These are phyloP conservation scores for Sandelia bainsii DNA, from an alignment of 2,797 vertebrate genomes.

Conservation along the genomic window DNA sequence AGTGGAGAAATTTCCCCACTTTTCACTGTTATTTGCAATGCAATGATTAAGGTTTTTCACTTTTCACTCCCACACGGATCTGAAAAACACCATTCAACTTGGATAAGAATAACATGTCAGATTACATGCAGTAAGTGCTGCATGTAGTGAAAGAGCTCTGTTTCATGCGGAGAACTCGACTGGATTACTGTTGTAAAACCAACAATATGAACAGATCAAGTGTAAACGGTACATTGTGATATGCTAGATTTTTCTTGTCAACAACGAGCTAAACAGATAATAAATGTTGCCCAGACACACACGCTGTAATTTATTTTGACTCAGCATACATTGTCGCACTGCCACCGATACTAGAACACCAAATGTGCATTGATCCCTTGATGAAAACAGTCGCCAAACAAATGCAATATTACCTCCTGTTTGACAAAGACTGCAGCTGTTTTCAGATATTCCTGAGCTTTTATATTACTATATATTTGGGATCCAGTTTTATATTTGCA, in stretches of 20 bases:
- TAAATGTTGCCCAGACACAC: background rate
- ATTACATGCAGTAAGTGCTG: background rate
- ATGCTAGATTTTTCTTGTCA: no score
- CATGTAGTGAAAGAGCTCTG: background rate
- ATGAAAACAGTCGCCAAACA: no score
- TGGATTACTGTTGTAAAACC: background rate
- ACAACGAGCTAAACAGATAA: no score
- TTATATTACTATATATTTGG: no score
- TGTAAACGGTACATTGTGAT: background rate
- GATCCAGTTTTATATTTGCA: no score
- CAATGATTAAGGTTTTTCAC: conserved; percentile 45
- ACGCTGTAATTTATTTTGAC: no score
- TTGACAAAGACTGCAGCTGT: no score
- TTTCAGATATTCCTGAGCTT: no score
- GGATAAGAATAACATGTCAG: conserved; percentile 3
- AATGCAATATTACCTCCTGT: no score
- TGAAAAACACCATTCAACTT: conserved; percentile 7
- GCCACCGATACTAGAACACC: background rate
- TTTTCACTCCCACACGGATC: conserved; percentile 26
- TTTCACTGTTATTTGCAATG: conserved; percentile 27
- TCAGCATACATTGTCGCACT: no score
- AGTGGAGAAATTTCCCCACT: conserved; percentile 6
- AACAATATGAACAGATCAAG: background rate
- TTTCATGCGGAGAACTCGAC: background rate
- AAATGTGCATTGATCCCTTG: background rate